phyloP scores from a whole-genome alignment of 2,113 vertebrate genomes.

The Agelaius tricolor region DNA sequence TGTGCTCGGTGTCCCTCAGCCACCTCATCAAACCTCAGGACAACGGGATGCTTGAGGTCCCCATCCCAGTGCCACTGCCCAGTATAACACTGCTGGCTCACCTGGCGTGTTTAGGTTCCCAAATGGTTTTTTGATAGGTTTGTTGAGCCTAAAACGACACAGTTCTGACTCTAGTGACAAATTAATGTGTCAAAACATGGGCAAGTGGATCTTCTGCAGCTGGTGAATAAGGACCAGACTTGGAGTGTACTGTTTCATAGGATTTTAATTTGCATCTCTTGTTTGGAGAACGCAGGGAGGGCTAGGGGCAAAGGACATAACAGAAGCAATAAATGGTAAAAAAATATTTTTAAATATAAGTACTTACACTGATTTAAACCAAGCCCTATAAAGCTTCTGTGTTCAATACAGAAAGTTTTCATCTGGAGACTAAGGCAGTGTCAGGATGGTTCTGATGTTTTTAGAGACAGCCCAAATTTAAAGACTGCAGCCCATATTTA shows the following conservation, averaged over 20 bases:
- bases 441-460: background rate
- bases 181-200: background rate
- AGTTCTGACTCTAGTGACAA: background rate
- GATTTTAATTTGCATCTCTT: background rate
- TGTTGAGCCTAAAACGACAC: background rate
- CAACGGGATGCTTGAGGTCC: accelerated
- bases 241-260: background rate
- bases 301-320: background rate
- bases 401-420: background rate
- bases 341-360: background rate
- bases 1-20: accelerated
- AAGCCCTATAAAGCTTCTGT: background rate
- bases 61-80: background rate
- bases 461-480: background rate
- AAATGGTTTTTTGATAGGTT: background rate
- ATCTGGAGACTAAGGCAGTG: background rate
- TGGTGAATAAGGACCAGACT: background rate
- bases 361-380: background rate
- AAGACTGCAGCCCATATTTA: background rate
- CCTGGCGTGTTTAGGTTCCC: background rate
- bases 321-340: background rate
- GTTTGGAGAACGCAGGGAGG: background rate
- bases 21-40: background rate
- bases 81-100: background rate
- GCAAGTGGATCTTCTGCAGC: background rate